Evolutionary conservation across 2,888 invertebrate species (phyloP), one percentile per base, ranked within the genome.

Genomic region (Cheilosia soror): DNA sequence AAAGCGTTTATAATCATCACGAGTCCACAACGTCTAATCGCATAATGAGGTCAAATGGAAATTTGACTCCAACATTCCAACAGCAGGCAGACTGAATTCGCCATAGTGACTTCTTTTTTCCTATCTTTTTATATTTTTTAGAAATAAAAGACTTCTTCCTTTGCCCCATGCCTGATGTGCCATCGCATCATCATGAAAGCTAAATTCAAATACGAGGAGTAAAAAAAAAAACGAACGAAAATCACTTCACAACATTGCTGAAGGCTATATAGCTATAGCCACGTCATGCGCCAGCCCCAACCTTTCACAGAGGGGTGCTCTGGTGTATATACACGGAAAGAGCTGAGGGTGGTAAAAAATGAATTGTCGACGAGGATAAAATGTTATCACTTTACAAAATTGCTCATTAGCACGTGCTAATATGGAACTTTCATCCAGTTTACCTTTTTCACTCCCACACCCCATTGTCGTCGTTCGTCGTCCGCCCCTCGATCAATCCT

Each of bases 331-430:
- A 33, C 37, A 49, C n/a, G 11, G 9, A 37, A 29, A 49, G 13
- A 51, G 55, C 27, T 25, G 33, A 7, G 31, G 55, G 60, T 20
- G 60, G 60, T 51, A 77, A 76, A 81, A 85, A 85, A 85, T 85
- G 85, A 85, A 85, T 85, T 85, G 87, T 76, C 73, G 72, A 78
- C 75, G 47, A 51, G 84, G 79, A 88, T 87, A 87, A 82, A 82
- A 84, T 87, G 88, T 87, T 87, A 88, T 88, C 88, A 87, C 87
- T 87, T 88, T 87, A 88, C 87, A 87, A 88, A 88, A 88, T 87
- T 88, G 87, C 87, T 88, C 87, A 88, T 88, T 88, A 88, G 87
- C 84, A 87, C 84, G 83, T 87, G 88, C 87, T 88, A 88, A 88
- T 88, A 87, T 82, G 85, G 78, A 73, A 73, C 68, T 77, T 84